phyloP scores from a whole-genome alignment of 2,113 vertebrate genomes.

The Colaptes auratus region DNA sequence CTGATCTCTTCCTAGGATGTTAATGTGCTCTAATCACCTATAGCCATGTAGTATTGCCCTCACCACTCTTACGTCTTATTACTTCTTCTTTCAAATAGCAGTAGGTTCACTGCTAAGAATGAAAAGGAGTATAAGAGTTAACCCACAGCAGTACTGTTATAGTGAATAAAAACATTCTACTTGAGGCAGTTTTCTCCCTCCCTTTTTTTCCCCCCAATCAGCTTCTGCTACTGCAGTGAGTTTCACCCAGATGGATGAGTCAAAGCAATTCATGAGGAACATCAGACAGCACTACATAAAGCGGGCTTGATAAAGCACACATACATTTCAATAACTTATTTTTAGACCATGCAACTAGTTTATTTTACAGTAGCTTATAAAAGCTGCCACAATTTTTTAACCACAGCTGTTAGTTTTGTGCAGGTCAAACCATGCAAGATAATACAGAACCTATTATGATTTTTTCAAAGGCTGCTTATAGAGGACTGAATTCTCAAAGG shows the following conservation, averaged over 20 bases:
- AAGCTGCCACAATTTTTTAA: background rate
- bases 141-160: background rate
- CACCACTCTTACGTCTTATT: background rate
- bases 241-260: background rate
- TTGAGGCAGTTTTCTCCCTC: background rate
- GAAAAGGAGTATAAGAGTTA: background rate
- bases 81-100: background rate
- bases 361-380: background rate
- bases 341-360: background rate
- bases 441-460: background rate
- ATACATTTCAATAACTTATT: background rate
- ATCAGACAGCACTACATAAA: background rate
- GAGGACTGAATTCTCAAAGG: background rate
- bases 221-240: background rate
- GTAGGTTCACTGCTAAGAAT: background rate
- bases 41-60: slow-evolving; percentile 14
- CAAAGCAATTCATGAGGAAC: background rate
- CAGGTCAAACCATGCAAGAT: background rate
- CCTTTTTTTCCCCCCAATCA: background rate
- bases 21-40: background rate
- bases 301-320: background rate
- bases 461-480: background rate
- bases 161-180: background rate
- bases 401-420: background rate
- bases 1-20: background rate